Base-by-base conservation (phyloP, 2,113 vertebrate genomes). In the Hypomesus transpacificus region DNA sequence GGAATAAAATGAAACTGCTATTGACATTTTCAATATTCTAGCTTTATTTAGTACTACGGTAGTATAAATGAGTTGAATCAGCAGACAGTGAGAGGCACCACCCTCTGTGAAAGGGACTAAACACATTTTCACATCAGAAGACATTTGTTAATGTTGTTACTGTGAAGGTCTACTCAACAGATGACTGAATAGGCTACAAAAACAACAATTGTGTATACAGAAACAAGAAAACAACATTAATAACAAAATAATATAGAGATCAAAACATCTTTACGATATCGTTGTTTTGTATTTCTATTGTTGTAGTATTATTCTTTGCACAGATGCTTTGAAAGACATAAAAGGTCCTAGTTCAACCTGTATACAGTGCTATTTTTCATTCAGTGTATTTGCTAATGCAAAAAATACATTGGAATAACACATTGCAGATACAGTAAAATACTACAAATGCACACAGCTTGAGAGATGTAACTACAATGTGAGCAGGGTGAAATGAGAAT, bases 21-120 rank as follows among this genome's bases (percentile, higher is more conserved):
- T 26, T 77, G 22, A 50, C 52, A 14, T 3, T 39, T 67, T 24
- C 82, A 62, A 79, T 75, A 75, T 81, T 88, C 86, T 69, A 94
- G 87, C 90, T 97, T 98, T 96, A 97, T 96, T 96, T 85, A 89
- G 87, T 92, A 89, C 91, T 89, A 65, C 63, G 21, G 39, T 22
- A 86, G 91, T 94, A 95, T 90, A 93, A 95, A 95, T 92, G 90
- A 84, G 84, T 77, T 80, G 74, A 87, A 88, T 84, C 78, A 86
- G 87, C 79, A 84, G 83, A 89, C 75, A 77, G 80, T 85, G 80
- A 86, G 71, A 87, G 79, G 80, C 77, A 79, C 72, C 71, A 69
- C 73, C 84, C 78, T 65, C 50, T 21, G 74, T 70, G 69, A 79
- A 64, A 34, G 75, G 74, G 60, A 72, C 72, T 75, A 68, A 56